phyloP scores from a whole-genome alignment of 2,797 vertebrate species.

The Monodelphis domestica region DNA sequence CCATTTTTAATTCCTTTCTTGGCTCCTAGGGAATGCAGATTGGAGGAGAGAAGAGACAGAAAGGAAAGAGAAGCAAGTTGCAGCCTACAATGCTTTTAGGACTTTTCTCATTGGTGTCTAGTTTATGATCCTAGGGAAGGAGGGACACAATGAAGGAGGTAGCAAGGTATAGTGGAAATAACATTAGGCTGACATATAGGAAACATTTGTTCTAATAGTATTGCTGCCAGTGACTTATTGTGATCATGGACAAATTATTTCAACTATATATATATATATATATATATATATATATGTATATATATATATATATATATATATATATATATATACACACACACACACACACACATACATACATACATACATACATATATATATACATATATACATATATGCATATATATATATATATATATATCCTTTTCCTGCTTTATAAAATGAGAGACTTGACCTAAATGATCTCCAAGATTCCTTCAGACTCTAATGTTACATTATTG shows the following conservation, averaged over 20 bases:
- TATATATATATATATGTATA: no score
- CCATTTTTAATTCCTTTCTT: background rate
- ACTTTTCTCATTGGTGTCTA: background rate
- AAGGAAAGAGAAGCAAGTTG: background rate
- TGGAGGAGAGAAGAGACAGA: background rate
- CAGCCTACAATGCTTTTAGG: background rate
- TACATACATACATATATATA: no score
- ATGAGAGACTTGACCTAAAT: background rate
- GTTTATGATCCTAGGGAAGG: background rate
- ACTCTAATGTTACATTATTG: background rate
- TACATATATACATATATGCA: no score
- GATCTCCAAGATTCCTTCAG: background rate
- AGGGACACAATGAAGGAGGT: slow-evolving; percentile 20
- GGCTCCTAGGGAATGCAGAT: slow-evolving; percentile 22
- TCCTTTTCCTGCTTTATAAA: background rate
- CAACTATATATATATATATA: no score
- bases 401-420: no score
- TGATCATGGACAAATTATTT: background rate
- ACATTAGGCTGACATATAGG: slow-evolving; percentile 41
- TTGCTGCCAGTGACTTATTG: slow-evolving; percentile 26
- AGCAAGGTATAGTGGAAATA: slow-evolving; percentile 45
- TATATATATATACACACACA: no score
- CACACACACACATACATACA: no score
- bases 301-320: no score
- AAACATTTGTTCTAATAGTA: slow-evolving; percentile 50